Evolutionary conservation across 2,113 vertebrate species (phyloP).

Genomic region (Microtus richardsoni): DNA sequence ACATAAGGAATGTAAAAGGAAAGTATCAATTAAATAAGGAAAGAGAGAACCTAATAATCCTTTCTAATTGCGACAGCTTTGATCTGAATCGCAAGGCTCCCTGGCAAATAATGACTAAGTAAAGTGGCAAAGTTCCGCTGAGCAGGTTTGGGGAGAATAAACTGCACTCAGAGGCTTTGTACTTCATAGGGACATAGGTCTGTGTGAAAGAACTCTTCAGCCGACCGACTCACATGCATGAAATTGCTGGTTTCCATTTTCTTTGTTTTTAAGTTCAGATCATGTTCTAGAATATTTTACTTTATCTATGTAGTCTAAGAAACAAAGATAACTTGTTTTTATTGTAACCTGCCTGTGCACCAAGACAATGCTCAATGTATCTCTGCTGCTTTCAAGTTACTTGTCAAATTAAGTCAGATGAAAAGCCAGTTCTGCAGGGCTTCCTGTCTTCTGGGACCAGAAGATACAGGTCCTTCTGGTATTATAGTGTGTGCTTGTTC

Average conservation of each 20-base stretch:
- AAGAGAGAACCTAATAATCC: conserved; percentile 30
- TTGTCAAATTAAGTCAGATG: conserved; percentile 52
- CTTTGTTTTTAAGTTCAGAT: conserved; percentile 46
- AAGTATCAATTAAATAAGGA: conserved; percentile 47
- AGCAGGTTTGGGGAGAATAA: conserved; percentile 21
- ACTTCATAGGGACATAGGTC: neutral
- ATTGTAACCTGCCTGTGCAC: neutral
- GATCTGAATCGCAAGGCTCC: conserved; percentile 48
- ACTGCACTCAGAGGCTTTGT: conserved; percentile 40
- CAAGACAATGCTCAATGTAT: conserved; percentile 53
- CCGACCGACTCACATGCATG: neutral
- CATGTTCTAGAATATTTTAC: conserved; percentile 57
- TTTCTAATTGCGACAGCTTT: conserved; percentile 49
- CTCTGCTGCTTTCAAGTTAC: conserved; percentile 51
- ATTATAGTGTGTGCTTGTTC: conserved; percentile 9
- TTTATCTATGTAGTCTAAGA: conserved; percentile 47
- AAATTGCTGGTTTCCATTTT: conserved; percentile 26
- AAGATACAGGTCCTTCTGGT: conserved; percentile 53
- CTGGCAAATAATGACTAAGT: conserved; percentile 39
- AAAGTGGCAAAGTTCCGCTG: conserved; percentile 53
- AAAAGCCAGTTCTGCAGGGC: neutral
- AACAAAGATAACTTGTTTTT: conserved; percentile 46
- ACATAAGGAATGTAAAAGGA: conserved; percentile 40
- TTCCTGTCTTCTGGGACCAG: neutral
- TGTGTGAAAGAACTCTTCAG: conserved; percentile 50